Evolutionary conservation across 2,888 invertebrate species (phyloP).

Genomic region (Archaeoteleia sp.): DNA sequence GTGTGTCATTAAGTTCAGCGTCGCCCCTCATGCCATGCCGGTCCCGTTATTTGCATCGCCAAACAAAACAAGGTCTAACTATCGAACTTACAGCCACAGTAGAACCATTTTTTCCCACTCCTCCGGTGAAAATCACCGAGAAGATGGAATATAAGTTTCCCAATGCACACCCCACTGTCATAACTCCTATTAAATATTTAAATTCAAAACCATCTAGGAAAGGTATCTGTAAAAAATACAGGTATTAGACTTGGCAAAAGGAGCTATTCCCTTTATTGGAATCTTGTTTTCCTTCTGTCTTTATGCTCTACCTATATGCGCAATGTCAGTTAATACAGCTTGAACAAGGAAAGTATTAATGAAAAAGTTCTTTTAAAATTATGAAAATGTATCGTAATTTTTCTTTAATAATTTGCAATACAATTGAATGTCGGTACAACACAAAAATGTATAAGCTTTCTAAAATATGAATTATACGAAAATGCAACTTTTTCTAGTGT

Average conservation of each 20-base stretch:
- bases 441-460: too few species aligned
- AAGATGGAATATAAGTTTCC: constrained; percentile 84
- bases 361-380: too few species aligned
- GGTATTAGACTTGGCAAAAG: constrained; percentile 56
- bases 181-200: constrained; percentile 85
- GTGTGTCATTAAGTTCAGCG: constrained; percentile 62
- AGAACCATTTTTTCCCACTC: constrained; percentile 98
- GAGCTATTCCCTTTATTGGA: constrained; percentile 1
- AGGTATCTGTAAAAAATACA: constrained; percentile 74
- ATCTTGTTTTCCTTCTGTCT: constrained; percentile 2
- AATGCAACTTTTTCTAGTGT: too few species aligned
- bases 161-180: constrained; percentile 83
- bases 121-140: constrained; percentile 84
- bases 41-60: constrained; percentile 59
- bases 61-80: constrained; percentile 60
- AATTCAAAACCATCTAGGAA: constrained; percentile 82
- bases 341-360: too few species aligned
- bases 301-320: too few species aligned
- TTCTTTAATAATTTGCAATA: too few species aligned
- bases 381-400: too few species aligned
- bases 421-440: too few species aligned
- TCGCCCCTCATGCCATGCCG: constrained; percentile 74
- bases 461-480: too few species aligned
- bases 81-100: constrained; percentile 93
- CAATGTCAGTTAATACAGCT: too few species aligned